Conservation (phyloP, 2,888 invertebrate species). For the Drosophila nigricruria region DNA sequence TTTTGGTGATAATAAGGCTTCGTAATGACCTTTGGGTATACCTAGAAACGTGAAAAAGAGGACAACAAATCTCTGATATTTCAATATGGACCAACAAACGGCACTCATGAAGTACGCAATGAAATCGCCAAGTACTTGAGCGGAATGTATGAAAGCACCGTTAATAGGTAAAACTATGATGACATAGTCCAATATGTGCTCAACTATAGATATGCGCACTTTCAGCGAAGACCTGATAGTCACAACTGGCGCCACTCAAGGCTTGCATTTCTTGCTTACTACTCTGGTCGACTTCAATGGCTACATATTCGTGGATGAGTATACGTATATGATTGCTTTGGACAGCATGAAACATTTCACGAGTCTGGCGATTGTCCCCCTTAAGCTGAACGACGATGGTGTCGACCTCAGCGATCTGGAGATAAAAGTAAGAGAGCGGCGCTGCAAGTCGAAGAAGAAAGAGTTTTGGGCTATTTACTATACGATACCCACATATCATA, state of each 20-base stretch:
- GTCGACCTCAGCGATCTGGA: constrained; percentile 86
- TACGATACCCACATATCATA: constrained; percentile 87
- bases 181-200: not conserved
- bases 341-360: constrained; percentile 87
- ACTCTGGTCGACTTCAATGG: constrained; percentile 86
- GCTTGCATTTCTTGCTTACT: constrained; percentile 87
- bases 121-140: constrained; percentile 86
- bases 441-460: constrained; percentile 82
- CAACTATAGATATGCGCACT: not conserved
- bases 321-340: constrained; percentile 88
- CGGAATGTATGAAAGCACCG: constrained; percentile 84
- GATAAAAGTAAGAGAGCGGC: constrained; percentile 82
- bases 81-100: constrained; percentile 87
- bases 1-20: not conserved
- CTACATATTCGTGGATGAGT: constrained; percentile 88
- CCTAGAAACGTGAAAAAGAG: constrained; percentile 72
- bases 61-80: constrained; percentile 84
- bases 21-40: not conserved
- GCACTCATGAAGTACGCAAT: constrained; percentile 86
- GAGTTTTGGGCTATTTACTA: constrained; percentile 87
- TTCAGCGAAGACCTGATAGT: constrained; percentile 86
- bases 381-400: constrained; percentile 86
- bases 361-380: constrained; percentile 86
- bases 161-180: constrained; percentile 80
- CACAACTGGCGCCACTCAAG: constrained; percentile 88